Percentiles rank a stretch among this genome's conserved stretches.
These are phyloP conservation scores for Pelecanoides urinatrix DNA, from an alignment of 2,113 vertebrate genomes.

Conservation along the genomic window DNA sequence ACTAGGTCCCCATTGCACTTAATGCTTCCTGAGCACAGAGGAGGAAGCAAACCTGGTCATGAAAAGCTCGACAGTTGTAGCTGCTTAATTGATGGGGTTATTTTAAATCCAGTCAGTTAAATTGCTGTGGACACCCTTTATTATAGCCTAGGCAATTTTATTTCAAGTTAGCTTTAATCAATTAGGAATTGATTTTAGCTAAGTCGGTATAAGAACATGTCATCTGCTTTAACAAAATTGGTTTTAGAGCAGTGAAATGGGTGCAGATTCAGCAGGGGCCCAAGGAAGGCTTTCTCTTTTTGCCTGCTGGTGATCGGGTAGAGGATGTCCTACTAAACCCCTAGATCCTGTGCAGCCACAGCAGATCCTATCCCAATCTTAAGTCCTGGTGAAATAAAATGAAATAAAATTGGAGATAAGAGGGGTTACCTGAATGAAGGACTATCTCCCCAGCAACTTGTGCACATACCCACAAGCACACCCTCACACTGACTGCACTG, in stretches of 20 bases:
- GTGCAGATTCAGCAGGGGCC: not conserved
- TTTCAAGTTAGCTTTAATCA: conserved; percentile 60
- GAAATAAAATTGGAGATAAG: not conserved
- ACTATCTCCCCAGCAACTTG: not conserved
- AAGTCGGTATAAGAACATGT: conserved; percentile 43
- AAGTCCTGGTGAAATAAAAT: not conserved
- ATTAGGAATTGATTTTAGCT: conserved; percentile 61
- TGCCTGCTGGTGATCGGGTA: not conserved
- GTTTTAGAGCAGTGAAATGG: conserved; percentile 16
- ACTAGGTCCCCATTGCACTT: conserved; percentile 8
- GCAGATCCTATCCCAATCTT: not conserved
- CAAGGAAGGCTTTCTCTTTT: not conserved
- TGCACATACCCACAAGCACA: not conserved
- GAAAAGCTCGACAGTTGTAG: not conserved
- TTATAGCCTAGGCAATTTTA: conserved; percentile 49
- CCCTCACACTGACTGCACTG: fast-evolving
- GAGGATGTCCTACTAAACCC: not conserved
- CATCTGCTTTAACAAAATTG: conserved; percentile 42
- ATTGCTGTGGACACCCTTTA: conserved; percentile 18
- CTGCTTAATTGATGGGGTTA: conserved; percentile 47
- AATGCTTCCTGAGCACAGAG: not conserved
- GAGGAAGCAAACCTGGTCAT: conserved; percentile 16
- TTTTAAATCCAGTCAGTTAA: conserved; percentile 61
- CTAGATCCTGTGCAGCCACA: not conserved
- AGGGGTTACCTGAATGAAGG: not conserved